Base-by-base conservation (phyloP, 2,113 vertebrate genomes). In the Paradoxurus hermaphroditus region DNA sequence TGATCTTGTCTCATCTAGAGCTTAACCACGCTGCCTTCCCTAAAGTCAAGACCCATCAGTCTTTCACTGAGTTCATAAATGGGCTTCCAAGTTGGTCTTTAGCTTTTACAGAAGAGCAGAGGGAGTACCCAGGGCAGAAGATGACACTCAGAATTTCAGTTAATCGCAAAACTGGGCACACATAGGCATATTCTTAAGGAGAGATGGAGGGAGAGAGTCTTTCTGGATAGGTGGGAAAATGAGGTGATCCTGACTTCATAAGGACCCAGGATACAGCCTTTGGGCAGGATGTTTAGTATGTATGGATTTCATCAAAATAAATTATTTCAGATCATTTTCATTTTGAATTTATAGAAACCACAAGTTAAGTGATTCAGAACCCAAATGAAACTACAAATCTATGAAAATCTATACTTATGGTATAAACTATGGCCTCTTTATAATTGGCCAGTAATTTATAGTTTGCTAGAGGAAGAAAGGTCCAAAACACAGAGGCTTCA, bases 371-470 rank as follows among this genome's bases (percentile, higher is more conserved):
- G 67, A 94, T 96, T 97, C 86, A 87, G 82, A 95, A 89, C 46
- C 41, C 67, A 97, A 56, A 86, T 93, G 84, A 95, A 90, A 92
- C 53, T 29, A 94, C 95, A 97, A 85, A 97, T 91, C 95, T 92
- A 94, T 16, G 95, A 94, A 97, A 98, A 94, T 91, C 68, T 95
- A 77, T 97, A 96, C 68, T 94, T 97, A 92, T 2, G 7, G 36
- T 63, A 78, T 94, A 93, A 96, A 89, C 83, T 86, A 34, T 93
- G 63, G 36, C 49, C 82, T 91, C 86, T 93, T 90, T 95, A 63
- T 96, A 95, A 95, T 86, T 94, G 73, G 34, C 36, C 91, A 63
- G 29, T 93, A 94, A 75, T 97, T 97, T 98, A 92, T 93, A 94
- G 87, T 97, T 96, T 95, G 21, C 53, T 87, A 73, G 75, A 96